A percentile compares a stretch with the other conserved stretches of the same genome.
Evolutionary conservation across 2,888 invertebrate species (phyloP).

Genomic region (Tethea ocularis): DNA sequence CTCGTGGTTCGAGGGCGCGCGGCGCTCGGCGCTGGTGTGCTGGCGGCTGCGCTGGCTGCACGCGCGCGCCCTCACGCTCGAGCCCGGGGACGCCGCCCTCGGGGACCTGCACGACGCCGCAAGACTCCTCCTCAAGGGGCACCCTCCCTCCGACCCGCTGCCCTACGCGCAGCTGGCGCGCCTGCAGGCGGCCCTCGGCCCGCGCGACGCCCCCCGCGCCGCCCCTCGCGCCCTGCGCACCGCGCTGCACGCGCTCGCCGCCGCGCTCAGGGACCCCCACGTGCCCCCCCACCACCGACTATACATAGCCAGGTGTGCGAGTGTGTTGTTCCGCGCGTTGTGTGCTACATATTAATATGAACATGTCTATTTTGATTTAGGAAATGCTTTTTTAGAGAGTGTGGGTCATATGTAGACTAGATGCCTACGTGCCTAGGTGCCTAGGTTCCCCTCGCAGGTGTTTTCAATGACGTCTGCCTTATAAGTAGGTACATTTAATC

Average conservation of each 20-base stretch:
- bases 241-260: constrained; percentile 35
- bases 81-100: constrained; percentile 26
- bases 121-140: constrained; percentile 34
- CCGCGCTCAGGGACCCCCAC: constrained; percentile 25
- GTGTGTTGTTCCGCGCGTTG: neutral
- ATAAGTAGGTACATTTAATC: too few species aligned
- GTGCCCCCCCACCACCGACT: constrained; percentile 33
- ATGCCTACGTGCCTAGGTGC: too few species aligned
- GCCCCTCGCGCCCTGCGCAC: too few species aligned
- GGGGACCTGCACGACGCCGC: constrained; percentile 36
- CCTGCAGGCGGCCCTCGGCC: constrained; percentile 39
- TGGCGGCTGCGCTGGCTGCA: constrained; percentile 70
- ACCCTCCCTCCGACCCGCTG: constrained; percentile 37
- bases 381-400: too few species aligned
- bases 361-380: too few species aligned
- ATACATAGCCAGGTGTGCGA: constrained; percentile 41
- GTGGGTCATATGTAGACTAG: too few species aligned
- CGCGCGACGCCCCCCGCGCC: constrained; percentile 20
- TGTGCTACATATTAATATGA: too few species aligned
- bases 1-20: constrained; percentile 36
- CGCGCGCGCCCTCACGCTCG: constrained; percentile 38
- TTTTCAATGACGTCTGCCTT: too few species aligned
- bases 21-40: constrained; percentile 56
- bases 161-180: constrained; percentile 60
- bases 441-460: too few species aligned